Percentiles rank a stretch among this genome's conserved stretches.
Conservation (phyloP, 35 echinoderm and acorn worm genomes). For the Stichopus chloronotus region DNA sequence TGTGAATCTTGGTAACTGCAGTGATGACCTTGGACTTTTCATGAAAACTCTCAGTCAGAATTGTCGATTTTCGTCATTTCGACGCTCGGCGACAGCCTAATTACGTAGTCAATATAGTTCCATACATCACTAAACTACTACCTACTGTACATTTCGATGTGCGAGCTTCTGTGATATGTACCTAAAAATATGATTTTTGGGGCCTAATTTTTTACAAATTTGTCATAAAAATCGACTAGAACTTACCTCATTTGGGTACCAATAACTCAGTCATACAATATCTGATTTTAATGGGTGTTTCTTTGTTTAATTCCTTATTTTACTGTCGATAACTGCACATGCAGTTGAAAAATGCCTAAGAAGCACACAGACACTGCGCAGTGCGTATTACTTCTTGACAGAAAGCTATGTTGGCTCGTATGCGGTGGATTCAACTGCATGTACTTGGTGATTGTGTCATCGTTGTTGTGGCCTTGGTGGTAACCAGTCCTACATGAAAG, state of each 20-base stretch:
- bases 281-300: neutral
- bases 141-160: neutral
- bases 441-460: conserved; percentile 7
- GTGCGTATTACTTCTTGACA: neutral
- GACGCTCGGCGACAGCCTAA: neutral
- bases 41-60: neutral
- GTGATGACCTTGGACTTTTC: conserved; percentile 10
- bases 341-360: neutral
- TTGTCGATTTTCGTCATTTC: conserved; percentile 19
- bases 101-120: neutral
- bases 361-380: neutral
- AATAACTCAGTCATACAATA: neutral
- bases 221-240: neutral
- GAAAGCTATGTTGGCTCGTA: neutral
- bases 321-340: neutral
- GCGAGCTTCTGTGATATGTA: neutral
- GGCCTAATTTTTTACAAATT: neutral
- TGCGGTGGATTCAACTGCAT: neutral
- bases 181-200: neutral
- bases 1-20: conserved; percentile 14
- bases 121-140: conserved; percentile 2
- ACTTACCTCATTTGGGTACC: neutral
- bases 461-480: neutral
- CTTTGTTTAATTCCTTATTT: neutral
- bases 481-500: conserved; percentile 11